Evolutionary conservation across 2,797 vertebrate genomes (phyloP).

Genomic region (Xiphorhynchus erythropygius): DNA sequence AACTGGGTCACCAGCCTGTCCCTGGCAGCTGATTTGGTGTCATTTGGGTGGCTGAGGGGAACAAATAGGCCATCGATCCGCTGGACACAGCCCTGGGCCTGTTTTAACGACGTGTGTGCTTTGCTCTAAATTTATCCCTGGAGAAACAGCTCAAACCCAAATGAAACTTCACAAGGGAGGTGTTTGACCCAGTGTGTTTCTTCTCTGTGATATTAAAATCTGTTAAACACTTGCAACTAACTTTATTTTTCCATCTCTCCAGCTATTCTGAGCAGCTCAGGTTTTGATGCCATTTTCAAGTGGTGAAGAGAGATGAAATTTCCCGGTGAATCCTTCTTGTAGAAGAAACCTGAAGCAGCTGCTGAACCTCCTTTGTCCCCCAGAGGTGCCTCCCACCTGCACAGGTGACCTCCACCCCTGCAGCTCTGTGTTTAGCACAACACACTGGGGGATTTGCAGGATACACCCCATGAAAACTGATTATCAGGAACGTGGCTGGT

Average conservation of each 20-base stretch:
- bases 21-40: conserved; percentile 1
- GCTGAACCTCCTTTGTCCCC: neutral
- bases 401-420: too few species aligned
- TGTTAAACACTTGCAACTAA: neutral
- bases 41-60: neutral
- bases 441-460: neutral
- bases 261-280: neutral
- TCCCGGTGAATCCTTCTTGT: neutral
- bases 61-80: conserved; percentile 49
- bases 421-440: neutral
- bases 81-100: neutral
- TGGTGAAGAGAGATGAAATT: neutral
- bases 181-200: neutral
- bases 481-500: neutral
- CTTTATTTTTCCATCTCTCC: neutral
- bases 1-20: conserved; percentile 10
- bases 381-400: rapidly evolving
- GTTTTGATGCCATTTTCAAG: neutral
- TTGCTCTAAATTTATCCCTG: neutral
- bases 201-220: neutral
- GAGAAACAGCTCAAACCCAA: neutral
- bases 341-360: neutral
- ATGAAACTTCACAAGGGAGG: neutral
- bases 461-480: neutral
- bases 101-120: conserved; percentile 49